phyloP scores from a whole-genome alignment of 2,113 vertebrate species.

The Ciconia stormi region DNA sequence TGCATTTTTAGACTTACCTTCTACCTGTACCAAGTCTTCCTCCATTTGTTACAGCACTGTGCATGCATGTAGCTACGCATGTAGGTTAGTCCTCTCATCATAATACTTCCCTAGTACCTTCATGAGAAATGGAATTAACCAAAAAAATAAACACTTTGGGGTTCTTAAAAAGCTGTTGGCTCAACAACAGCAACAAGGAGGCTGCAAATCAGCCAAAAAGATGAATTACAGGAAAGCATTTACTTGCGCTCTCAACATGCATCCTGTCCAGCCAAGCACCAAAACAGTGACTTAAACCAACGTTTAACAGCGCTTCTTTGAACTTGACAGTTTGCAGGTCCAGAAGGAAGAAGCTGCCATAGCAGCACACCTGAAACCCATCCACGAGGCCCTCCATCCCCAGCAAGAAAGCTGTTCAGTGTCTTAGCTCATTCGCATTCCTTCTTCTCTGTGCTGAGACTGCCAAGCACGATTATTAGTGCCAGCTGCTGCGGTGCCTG shows the following conservation, averaged over 20 bases:
- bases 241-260: not conserved
- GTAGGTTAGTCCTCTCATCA: not conserved
- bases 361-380: conserved; percentile 19
- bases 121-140: not conserved
- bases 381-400: not conserved
- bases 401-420: not conserved
- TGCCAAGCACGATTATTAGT: not conserved
- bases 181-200: not conserved
- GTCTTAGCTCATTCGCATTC: not conserved
- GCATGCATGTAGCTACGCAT: not conserved
- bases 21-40: not conserved
- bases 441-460: not conserved
- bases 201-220: not conserved
- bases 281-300: not conserved
- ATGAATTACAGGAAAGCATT: not conserved
- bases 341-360: not conserved
- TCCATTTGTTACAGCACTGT: not conserved
- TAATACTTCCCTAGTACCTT: not conserved
- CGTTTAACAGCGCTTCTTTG: not conserved
- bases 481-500: conserved; percentile 8
- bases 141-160: not conserved
- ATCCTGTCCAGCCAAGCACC: not conserved
- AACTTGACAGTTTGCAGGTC: not conserved
- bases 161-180: not conserved
- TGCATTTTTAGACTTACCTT: not conserved